Evolutionary conservation across 2,797 vertebrate species (phyloP).

Genomic region (Lutjanus campechanus): DNA sequence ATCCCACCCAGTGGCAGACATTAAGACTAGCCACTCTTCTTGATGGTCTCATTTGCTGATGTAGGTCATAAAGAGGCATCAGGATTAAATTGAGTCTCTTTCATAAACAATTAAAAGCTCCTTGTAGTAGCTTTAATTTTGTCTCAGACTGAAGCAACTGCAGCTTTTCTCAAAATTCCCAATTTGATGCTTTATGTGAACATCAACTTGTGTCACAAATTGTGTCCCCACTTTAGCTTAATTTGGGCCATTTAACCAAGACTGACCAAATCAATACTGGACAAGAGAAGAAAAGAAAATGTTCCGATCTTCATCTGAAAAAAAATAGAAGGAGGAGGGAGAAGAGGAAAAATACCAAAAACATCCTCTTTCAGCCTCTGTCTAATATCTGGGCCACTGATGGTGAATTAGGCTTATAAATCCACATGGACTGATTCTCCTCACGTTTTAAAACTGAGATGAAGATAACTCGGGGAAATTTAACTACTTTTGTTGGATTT

Average conservation of each 20-base stretch:
- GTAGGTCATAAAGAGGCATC: too few relatives aligned
- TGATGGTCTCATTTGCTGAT: too few relatives aligned
- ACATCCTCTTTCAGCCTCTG: background rate
- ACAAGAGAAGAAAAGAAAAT: background rate
- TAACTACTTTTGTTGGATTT: background rate
- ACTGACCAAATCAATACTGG: background rate
- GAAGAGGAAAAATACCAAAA: background rate
- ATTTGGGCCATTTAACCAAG: constrained; percentile 3
- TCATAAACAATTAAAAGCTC: too few relatives aligned
- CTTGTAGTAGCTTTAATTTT: background rate
- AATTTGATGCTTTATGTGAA: background rate
- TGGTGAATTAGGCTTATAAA: background rate
- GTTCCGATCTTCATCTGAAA: background rate
- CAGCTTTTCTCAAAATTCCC: background rate
- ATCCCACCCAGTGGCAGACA: too few relatives aligned
- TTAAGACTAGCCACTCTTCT: too few relatives aligned
- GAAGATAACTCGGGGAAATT: background rate
- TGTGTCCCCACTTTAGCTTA: background rate
- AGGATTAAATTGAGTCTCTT: too few relatives aligned
- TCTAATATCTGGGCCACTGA: constrained; percentile 6
- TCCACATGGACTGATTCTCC: background rate
- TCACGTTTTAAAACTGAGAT: background rate
- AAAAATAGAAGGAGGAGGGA: background rate
- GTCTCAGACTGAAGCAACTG: background rate
- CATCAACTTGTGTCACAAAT: background rate